Evolutionary conservation across 2,888 invertebrate genomes (phyloP).

Genomic region (Stramonita haemastoma): DNA sequence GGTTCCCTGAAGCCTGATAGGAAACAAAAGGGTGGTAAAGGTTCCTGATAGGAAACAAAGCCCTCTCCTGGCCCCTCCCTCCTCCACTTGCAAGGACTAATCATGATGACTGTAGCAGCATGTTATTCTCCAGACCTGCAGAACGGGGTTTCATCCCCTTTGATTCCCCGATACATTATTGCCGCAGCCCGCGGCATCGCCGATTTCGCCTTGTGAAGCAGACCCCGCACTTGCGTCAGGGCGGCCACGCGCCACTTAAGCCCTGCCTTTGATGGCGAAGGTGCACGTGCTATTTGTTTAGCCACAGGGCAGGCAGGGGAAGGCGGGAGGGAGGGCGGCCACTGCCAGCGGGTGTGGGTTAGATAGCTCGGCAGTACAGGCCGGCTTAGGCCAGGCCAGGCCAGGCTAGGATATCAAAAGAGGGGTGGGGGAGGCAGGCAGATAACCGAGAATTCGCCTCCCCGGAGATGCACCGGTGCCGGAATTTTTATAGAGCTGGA

Average conservation of each 20-base stretch:
- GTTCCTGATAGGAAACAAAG: no score
- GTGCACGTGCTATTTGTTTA: conserved; percentile 26
- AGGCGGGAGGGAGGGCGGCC: neutral
- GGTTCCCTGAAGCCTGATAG: no score
- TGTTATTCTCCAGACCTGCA: neutral
- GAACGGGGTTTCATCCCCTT: neutral
- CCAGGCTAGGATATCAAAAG: conserved; percentile 34
- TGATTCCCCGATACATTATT: conserved; percentile 10
- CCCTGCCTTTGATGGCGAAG: conserved; percentile 10
- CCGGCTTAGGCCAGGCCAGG: neutral
- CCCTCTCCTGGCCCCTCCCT: no score
- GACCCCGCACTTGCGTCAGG: neutral
- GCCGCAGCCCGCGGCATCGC: neutral
- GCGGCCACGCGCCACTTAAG: conserved; percentile 11
- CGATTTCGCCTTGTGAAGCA: neutral
- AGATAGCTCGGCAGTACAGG: neutral
- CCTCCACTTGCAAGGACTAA: no score
- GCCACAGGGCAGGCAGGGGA: neutral
- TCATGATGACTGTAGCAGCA: no score
- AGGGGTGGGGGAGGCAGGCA: neutral
- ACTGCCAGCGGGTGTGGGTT: neutral
- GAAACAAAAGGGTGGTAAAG: no score
- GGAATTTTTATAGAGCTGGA: conserved; percentile 27
- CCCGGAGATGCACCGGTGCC: neutral
- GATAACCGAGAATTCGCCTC: conserved; percentile 11